phyloP scores from a whole-genome alignment of 2,888 invertebrate genomes.

The Ophion costatus region DNA sequence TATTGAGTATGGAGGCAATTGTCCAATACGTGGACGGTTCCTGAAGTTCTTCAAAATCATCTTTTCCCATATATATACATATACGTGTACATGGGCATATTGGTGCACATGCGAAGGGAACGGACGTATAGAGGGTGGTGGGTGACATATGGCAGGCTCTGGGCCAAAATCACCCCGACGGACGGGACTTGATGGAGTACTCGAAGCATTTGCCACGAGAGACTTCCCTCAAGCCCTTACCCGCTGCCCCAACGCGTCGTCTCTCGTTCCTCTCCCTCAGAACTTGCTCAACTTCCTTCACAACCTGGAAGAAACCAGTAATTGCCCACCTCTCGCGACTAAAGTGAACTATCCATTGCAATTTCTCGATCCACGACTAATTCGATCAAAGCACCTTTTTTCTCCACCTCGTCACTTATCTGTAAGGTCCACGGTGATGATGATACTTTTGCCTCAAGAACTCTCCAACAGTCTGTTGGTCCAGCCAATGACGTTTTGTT shows the following conservation, averaged over 20 bases:
- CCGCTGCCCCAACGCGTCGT: conserved; percentile 25
- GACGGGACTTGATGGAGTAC: conserved; percentile 80
- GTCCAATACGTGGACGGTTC: background rate
- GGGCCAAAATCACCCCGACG: conserved; percentile 78
- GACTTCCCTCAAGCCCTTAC: conserved; percentile 42
- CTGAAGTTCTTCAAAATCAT: background rate
- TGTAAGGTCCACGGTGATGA: background rate
- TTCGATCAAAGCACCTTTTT: background rate
- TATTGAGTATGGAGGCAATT: background rate
- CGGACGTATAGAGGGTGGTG: conserved; percentile 72
- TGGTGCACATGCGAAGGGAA: conserved; percentile 49
- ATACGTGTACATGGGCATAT: background rate
- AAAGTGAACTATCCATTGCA: background rate
- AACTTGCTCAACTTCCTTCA: conserved; percentile 19
- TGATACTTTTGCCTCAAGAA: background rate
- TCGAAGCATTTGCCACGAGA: conserved; percentile 74
- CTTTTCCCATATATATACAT: background rate
- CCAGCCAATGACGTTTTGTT: background rate
- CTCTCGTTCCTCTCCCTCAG: conserved; percentile 42
- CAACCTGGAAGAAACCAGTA: background rate
- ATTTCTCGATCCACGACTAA: background rate
- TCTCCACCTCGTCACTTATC: background rate
- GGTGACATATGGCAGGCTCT: conserved; percentile 81
- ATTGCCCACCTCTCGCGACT: conserved; percentile 16
- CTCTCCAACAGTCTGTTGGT: background rate